Percentiles rank a stretch among this genome's conserved stretches.
Conservation (phyloP, 2,113 vertebrate genomes). For the Odocoileus hemionus region DNA sequence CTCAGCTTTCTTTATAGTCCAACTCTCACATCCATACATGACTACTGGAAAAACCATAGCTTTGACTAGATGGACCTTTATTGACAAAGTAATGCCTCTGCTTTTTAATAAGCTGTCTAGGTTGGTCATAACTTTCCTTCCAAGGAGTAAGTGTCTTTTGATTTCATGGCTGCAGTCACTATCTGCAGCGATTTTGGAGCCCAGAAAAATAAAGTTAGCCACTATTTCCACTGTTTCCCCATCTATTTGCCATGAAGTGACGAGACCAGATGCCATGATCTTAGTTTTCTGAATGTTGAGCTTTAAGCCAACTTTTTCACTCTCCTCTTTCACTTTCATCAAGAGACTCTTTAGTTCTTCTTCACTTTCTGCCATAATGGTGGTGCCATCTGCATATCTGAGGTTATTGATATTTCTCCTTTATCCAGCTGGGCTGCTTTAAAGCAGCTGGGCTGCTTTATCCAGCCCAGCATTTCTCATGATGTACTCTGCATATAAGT, state of each 20-base stretch:
- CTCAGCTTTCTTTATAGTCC: not conserved
- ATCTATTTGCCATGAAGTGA: not conserved
- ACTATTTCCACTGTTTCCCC: not conserved
- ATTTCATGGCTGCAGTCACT: not conserved
- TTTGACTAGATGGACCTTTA: not conserved
- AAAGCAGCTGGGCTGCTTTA: not conserved
- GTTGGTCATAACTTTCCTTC: not conserved
- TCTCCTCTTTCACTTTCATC: not conserved
- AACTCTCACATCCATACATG: not conserved
- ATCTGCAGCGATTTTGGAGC: not conserved
- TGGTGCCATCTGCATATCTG: not conserved
- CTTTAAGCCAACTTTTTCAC: not conserved
- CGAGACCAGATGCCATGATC: not conserved
- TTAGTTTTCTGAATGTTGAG: not conserved
- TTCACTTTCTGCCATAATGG: not conserved
- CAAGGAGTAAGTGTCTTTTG: not conserved
- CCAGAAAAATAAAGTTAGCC: not conserved
- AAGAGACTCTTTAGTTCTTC: not conserved
- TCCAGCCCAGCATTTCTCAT: not conserved
- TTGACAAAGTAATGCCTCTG: not conserved
- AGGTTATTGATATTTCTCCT: not conserved
- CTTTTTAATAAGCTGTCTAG: not conserved
- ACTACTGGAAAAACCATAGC: not conserved
- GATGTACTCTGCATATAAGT: not conserved
- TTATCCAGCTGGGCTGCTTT: too few species aligned